Conservation (phyloP, 1,140 invertebrate species). For the Drosophila kurseongensis region DNA sequence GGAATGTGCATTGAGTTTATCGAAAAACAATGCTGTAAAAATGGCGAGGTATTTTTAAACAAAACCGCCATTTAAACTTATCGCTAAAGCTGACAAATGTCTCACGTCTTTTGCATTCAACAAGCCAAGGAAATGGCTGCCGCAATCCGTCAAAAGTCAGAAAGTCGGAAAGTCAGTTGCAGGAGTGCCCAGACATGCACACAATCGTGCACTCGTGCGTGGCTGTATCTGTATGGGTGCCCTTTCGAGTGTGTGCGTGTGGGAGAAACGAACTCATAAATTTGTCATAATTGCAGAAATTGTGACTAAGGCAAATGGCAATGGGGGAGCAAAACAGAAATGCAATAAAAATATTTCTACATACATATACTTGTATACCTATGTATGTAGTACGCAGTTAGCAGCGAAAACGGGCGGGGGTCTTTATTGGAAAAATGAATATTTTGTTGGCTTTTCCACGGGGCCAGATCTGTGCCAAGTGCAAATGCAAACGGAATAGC, state of each 20-base stretch:
- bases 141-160: conserved; percentile 73
- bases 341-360: conserved; percentile 69
- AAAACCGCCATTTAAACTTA: conserved; percentile 21
- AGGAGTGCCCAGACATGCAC: conserved; percentile 46
- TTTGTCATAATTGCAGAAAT: conserved; percentile 80
- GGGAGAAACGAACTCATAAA: conserved; percentile 83
- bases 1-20: background rate
- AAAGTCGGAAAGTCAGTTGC: conserved; percentile 55
- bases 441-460: conserved; percentile 35
- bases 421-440: conserved; percentile 56
- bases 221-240: background rate
- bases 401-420: conserved; percentile 19
- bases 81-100: conserved; percentile 19
- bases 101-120: conserved; percentile 36
- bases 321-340: conserved; percentile 60
- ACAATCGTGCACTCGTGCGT: conserved; percentile 29
- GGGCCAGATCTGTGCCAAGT: conserved; percentile 67
- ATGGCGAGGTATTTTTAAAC: background rate
- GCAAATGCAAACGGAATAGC: conserved; percentile 44
- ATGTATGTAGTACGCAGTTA: conserved; percentile 32
- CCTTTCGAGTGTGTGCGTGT: conserved; percentile 33
- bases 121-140: conserved; percentile 39
- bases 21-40: background rate
- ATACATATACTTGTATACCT: conserved; percentile 5
- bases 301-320: conserved; percentile 66